Percentiles rank a stretch among this genome's conserved stretches.
phyloP scores from a whole-genome alignment of 2,888 invertebrate species.

The Pyrocoelia pectoralis region DNA sequence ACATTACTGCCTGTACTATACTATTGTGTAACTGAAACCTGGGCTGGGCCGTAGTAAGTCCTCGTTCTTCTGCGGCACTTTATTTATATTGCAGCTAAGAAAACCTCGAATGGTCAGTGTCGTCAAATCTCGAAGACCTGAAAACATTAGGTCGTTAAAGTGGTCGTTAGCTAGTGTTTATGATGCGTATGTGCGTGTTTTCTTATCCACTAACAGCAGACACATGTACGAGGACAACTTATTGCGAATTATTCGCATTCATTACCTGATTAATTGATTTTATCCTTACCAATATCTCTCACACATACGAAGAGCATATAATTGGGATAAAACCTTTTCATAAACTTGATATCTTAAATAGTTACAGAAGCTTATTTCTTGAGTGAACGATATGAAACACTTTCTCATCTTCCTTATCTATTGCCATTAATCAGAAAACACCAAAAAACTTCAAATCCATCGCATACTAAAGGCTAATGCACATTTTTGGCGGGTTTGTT shows the following conservation, averaged over 20 bases:
- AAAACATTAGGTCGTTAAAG: slow-evolving; percentile 39
- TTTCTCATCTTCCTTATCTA: no score
- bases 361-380: no score
- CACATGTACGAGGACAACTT: slow-evolving; percentile 40
- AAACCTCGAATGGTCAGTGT: slow-evolving; percentile 34
- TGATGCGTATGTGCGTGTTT: slow-evolving; percentile 43
- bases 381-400: no score
- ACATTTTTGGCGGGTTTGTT: no score
- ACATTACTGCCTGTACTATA: slow-evolving; percentile 37
- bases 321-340: no score
- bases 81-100: slow-evolving; percentile 33
- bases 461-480: no score
- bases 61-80: slow-evolving; percentile 28
- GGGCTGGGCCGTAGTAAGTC: slow-evolving; percentile 35
- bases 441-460: no score
- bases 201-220: slow-evolving; percentile 43
- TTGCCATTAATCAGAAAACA: no score
- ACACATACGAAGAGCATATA: background rate
- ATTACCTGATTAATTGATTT: slow-evolving; percentile 43
- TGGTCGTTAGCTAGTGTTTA: slow-evolving; percentile 42
- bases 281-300: slow-evolving; percentile 18
- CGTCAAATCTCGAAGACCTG: slow-evolving; percentile 41
- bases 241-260: slow-evolving; percentile 39
- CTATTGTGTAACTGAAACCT: slow-evolving; percentile 41
- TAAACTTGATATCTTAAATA: no score